Conservation (phyloP, 2,888 invertebrate genomes). For the Ditula angustiorana region DNA sequence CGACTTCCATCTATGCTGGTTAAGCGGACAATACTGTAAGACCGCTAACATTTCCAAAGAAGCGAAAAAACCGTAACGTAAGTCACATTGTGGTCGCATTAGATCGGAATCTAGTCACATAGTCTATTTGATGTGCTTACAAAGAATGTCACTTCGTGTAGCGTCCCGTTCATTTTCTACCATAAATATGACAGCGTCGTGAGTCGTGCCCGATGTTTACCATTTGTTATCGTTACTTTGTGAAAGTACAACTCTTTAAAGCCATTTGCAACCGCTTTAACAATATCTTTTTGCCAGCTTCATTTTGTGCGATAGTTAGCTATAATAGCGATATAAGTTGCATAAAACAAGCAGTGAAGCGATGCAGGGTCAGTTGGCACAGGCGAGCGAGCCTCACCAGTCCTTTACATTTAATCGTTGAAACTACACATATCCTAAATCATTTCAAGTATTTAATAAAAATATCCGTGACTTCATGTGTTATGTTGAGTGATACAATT, state of each 20-base stretch:
- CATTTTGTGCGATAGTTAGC: constrained; percentile 21
- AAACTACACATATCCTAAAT: constrained; percentile 18
- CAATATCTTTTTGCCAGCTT: constrained; percentile 15
- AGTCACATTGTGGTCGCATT: background rate
- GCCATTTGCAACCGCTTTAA: constrained; percentile 28
- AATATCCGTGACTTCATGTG: background rate
- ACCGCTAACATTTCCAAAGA: background rate
- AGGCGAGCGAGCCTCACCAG: constrained; percentile 61
- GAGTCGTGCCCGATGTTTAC: constrained; percentile 22
- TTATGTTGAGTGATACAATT: background rate
- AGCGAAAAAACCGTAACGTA: background rate
- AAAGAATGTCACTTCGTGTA: background rate
- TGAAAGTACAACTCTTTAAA: constrained; percentile 21
- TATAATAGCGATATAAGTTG: constrained; percentile 63
- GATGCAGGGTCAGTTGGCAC: constrained; percentile 60
- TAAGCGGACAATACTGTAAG: background rate
- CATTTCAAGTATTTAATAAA: background rate
- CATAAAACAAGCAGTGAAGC: constrained; percentile 65
- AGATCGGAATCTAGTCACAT: background rate
- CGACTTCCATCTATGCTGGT: background rate
- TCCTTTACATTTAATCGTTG: constrained; percentile 47
- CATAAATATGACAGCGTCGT: constrained; percentile 14
- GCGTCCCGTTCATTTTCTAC: constrained; percentile 2
- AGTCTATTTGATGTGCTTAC: background rate
- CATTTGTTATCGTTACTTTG: constrained; percentile 31